Percentiles rank a stretch among this genome's conserved stretches.
Evolutionary conservation across 2,113 vertebrate species (phyloP).

Genomic region (Hemichromis elongatus): DNA sequence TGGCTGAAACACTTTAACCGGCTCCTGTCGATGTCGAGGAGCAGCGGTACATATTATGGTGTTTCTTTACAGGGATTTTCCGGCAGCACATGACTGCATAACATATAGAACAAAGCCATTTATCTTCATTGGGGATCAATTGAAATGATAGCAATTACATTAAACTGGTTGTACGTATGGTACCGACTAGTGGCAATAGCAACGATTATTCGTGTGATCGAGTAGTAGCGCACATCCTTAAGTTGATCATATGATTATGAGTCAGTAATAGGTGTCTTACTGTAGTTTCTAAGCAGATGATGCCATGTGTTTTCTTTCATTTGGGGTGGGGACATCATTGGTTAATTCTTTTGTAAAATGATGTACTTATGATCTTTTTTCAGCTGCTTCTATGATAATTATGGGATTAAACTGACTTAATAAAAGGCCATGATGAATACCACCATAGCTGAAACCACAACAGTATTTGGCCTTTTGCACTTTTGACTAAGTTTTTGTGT

Average conservation of each 20-base stretch:
- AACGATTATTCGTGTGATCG: background rate
- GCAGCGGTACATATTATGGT: too few relatives aligned
- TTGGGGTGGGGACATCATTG: background rate
- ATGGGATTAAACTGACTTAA: background rate
- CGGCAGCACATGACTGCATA: too few relatives aligned
- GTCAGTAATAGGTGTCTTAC: constrained; percentile 28
- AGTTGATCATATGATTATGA: background rate
- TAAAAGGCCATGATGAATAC: background rate
- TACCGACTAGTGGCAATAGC: too few relatives aligned
- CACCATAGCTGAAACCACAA: background rate
- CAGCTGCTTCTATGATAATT: background rate
- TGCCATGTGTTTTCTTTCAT: background rate
- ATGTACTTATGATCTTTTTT: background rate
- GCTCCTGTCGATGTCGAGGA: background rate
- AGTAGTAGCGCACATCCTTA: background rate
- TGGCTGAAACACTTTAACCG: background rate
- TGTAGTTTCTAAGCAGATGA: too few relatives aligned
- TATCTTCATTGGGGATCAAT: too few relatives aligned
- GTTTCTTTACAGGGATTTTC: too few relatives aligned
- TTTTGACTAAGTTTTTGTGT: background rate
- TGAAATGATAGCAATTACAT: too few relatives aligned
- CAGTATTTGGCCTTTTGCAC: background rate
- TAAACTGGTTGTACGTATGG: too few relatives aligned
- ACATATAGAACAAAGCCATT: too few relatives aligned
- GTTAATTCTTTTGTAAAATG: background rate